Evolutionary conservation across 1,140 invertebrate species (phyloP).

Genomic region (Lasioglossum albipes): DNA sequence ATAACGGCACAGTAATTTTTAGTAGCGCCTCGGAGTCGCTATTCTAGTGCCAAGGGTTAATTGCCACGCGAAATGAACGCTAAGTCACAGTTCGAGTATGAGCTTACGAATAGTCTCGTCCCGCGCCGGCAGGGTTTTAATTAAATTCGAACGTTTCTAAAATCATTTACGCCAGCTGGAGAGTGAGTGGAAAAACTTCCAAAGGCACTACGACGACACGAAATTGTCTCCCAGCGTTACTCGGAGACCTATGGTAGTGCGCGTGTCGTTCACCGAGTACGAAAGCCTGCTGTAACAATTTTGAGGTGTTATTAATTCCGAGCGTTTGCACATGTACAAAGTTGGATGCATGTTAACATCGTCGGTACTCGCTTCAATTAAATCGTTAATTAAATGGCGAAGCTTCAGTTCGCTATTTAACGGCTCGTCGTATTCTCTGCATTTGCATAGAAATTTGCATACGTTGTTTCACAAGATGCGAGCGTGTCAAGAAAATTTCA

Average conservation of each 20-base stretch:
- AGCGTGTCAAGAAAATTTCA: constrained; percentile 20
- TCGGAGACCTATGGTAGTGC: no score
- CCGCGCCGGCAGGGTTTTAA: neutral
- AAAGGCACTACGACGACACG: neutral
- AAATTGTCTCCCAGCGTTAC: neutral
- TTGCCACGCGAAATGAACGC: neutral
- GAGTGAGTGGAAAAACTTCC: neutral
- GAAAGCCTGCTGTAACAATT: constrained; percentile 5
- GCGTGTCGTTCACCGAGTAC: constrained; percentile 1
- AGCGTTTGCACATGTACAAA: constrained; percentile 20
- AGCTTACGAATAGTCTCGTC: no score
- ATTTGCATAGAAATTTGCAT: constrained; percentile 39
- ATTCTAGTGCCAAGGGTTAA: no score
- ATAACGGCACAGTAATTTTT: no score
- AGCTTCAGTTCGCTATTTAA: constrained; percentile 27
- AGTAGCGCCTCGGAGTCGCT: no score
- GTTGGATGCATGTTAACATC: constrained; percentile 25
- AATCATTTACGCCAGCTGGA: neutral
- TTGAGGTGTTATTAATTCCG: constrained; percentile 28
- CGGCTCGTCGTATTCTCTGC: neutral
- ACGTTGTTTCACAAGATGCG: constrained; percentile 1
- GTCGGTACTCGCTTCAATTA: constrained; percentile 28
- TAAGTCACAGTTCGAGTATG: neutral
- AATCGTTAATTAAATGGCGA: constrained; percentile 37
- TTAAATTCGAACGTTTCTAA: neutral